Evolutionary conservation across 1,140 invertebrate genomes (phyloP).

Genomic region (Littorina saxatilis): DNA sequence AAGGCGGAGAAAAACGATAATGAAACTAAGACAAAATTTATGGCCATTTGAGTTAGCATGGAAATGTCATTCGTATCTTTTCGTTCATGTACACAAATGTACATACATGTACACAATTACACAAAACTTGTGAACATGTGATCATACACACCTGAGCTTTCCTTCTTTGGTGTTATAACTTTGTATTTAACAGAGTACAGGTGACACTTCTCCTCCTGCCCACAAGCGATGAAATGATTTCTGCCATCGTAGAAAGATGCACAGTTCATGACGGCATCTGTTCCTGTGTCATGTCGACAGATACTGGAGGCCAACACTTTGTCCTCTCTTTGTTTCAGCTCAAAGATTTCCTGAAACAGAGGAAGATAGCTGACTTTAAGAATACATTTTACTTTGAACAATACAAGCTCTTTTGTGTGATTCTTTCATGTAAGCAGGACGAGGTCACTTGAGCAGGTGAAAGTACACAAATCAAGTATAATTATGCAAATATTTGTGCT

Average conservation of each 20-base stretch:
- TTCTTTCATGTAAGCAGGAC: too few relatives aligned
- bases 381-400: not conserved
- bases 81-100: not conserved
- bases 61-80: too few relatives aligned
- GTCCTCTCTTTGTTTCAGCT: constrained; percentile 88
- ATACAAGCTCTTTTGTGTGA: too few relatives aligned
- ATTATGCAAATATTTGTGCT: too few relatives aligned
- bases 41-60: too few relatives aligned
- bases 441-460: too few relatives aligned
- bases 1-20: constrained; percentile 1
- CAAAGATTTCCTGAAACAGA: constrained; percentile 88
- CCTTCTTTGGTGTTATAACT: constrained; percentile 75
- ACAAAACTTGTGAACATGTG: not conserved
- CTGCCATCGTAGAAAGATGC: constrained; percentile 81
- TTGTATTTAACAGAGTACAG: constrained; percentile 88
- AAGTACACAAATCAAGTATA: too few relatives aligned
- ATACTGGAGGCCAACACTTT: constrained; percentile 90
- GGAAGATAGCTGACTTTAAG: not conserved
- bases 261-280: constrained; percentile 94
- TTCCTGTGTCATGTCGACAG: constrained; percentile 90
- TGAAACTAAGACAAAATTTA: too few relatives aligned
- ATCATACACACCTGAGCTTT: constrained; percentile 41
- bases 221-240: constrained; percentile 88
- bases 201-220: constrained; percentile 94
- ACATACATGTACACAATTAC: not conserved